phyloP scores from a whole-genome alignment of 2,113 vertebrate genomes.

The crab-eating macaque (Macaca fascicularis) region DNA sequence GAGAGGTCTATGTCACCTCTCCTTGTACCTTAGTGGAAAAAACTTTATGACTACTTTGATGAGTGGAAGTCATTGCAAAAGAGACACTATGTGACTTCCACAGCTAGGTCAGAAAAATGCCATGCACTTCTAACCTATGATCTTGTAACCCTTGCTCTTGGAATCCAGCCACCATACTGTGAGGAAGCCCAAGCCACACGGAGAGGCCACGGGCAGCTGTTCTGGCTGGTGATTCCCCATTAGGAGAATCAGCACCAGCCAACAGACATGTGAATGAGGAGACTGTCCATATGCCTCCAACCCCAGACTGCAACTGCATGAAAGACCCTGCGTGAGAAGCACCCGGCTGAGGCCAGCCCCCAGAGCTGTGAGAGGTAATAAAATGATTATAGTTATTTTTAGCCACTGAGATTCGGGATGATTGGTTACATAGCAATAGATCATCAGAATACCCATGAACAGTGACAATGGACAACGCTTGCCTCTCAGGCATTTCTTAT shows the following conservation, averaged over 20 bases:
- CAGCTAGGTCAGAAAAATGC: not conserved
- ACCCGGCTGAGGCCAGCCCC: not conserved
- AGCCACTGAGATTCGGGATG: not conserved
- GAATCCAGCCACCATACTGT: not conserved
- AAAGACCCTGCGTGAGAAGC: not conserved
- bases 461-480: accelerated
- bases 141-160: not conserved
- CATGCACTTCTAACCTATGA: accelerated
- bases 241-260: not conserved
- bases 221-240: not conserved
- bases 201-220: not conserved
- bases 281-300: not conserved
- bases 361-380: too few relatives aligned
- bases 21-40: not conserved
- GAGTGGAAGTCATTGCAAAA: not conserved
- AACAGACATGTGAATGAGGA: not conserved
- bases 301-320: not conserved
- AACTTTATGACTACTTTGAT: not conserved
- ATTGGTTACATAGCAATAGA: not conserved
- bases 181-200: not conserved
- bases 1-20: not conserved
- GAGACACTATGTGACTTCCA: not conserved
- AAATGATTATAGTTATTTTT: not conserved
- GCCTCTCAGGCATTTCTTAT: not conserved
- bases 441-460: not conserved